phyloP scores from a whole-genome alignment of 2,888 invertebrate species.

The Stenodema calcarata region DNA sequence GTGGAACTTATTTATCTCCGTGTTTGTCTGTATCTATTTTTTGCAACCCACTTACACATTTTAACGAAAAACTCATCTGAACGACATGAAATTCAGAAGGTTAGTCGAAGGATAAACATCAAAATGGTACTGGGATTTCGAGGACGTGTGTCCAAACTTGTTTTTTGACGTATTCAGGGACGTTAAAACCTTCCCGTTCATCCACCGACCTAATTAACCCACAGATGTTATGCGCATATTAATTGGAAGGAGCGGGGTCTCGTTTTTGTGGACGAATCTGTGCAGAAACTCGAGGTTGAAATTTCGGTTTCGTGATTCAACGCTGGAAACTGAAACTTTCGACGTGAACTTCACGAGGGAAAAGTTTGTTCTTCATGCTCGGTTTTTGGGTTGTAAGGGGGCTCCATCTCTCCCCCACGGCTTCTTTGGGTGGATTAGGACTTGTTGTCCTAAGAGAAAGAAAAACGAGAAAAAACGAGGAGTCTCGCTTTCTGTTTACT shows the following conservation, averaged over 20 bases:
- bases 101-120: too few species aligned
- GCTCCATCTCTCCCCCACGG: neutral
- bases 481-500: neutral
- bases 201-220: neutral
- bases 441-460: neutral
- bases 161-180: neutral
- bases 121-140: too few species aligned
- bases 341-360: neutral
- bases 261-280: neutral
- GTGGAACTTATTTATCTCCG: too few species aligned
- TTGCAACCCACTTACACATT: too few species aligned
- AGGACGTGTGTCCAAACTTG: neutral
- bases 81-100: too few species aligned
- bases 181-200: neutral
- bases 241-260: neutral
- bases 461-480: neutral
- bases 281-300: neutral
- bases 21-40: too few species aligned
- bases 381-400: neutral
- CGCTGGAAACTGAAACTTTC: neutral
- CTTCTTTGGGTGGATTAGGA: neutral
- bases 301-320: constrained; percentile 1
- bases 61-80: too few species aligned
- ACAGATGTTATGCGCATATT: neutral
- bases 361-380: neutral